Conservation (phyloP, 2,113 vertebrate species). For the Climacteris rufus region DNA sequence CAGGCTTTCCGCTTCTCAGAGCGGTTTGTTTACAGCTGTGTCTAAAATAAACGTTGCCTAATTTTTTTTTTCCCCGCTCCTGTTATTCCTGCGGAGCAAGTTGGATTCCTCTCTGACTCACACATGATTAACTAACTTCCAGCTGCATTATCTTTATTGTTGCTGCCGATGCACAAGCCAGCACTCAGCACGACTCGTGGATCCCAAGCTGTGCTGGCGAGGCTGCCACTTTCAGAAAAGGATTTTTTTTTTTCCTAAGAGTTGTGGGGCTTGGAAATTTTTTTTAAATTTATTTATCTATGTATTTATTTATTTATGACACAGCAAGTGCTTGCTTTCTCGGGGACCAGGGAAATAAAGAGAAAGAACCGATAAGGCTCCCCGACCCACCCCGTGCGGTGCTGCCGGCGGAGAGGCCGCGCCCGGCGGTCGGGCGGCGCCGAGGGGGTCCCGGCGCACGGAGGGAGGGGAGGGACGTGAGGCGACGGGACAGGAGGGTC, state of each 20-base stretch:
- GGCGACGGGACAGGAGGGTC: neutral
- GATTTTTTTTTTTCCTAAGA: neutral
- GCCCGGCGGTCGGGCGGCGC: neutral
- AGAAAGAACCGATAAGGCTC: neutral
- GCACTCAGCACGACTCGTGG: neutral
- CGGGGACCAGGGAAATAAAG: neutral
- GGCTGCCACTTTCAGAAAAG: neutral
- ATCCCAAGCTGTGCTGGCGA: neutral
- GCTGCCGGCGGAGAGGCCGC: neutral
- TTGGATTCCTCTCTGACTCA: constrained; percentile 52
- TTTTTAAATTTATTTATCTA: neutral
- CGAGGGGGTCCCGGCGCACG: neutral
- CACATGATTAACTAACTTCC: constrained; percentile 47
- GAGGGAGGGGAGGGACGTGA: neutral
- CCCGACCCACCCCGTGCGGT: neutral
- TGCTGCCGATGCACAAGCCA: constrained; percentile 21
- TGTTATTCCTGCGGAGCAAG: constrained; percentile 48
- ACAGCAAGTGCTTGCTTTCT: neutral
- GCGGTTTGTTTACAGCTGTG: neutral
- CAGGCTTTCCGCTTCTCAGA: neutral
- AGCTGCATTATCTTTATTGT: constrained; percentile 40
- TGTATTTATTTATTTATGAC: neutral
- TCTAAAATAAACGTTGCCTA: constrained; percentile 31
- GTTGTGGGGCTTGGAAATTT: neutral
- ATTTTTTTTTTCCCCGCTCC: neutral